Base-by-base conservation (phyloP, 2,113 vertebrate genomes). In the Euleptes europaea region DNA sequence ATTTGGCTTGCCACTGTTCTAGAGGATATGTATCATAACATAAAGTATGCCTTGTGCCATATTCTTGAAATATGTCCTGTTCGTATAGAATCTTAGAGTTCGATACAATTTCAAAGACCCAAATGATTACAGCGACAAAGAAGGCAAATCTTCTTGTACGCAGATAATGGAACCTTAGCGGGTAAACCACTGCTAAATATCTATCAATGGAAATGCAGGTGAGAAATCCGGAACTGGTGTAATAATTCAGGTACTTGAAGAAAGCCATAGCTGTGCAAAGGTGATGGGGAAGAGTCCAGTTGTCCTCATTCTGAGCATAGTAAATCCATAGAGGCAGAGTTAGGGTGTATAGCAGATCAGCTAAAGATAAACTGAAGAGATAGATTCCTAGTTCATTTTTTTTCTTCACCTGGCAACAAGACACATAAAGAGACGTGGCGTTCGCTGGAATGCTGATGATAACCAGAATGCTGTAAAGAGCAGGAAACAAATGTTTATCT, bases 371-470 rank as follows among this genome's bases (percentile, higher is more conserved):
- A 86, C 97, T 97, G 91, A 98, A 96, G 38, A 98, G 94, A 87
- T 98, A 99, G 84, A 98, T 91, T 0, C 97, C 97, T 2, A 98
- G 86, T 67, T 98, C 97, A 1, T 98, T 98, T 83, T 93, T 96
- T 49, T 96, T 97, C 88, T 91, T 96, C 15, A 98, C 94, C 88
- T 98, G 98, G 84, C 96, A 86, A 80, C 92, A 97, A 73, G 97
- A 97, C 67, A 96, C 96, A 21, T 91, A 98, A 0, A 98, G 95
- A 12, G 95, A 97, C 33, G 98, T 94, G 23, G 91, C 42, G 40
- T 98, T 99, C 88, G 93, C 92, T 0, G 98, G 98, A 83, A 98
- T 84, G 57, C 97, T 95, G 44, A 96, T 80, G 12, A 97, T 21
- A 21, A 98, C 90, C 82, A 98, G 92, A 33, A 74, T 54, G 51